Percentiles rank a stretch among this genome's conserved stretches.
phyloP scores from a whole-genome alignment of 2,888 invertebrate species.

The Imbricaverruca yamaguchii region DNA sequence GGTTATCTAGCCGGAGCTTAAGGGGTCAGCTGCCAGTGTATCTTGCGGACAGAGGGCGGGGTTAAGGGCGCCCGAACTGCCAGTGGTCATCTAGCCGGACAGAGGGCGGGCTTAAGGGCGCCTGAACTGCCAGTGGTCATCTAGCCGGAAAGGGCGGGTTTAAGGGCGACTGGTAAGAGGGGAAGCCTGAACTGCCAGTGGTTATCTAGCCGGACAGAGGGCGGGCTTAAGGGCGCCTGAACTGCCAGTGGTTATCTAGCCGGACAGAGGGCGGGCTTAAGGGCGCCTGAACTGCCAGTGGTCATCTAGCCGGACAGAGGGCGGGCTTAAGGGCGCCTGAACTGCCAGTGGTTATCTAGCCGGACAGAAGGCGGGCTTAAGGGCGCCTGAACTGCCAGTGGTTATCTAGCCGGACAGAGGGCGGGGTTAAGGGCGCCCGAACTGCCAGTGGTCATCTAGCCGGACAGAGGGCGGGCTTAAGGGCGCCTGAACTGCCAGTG shows the following conservation, averaged over 20 bases:
- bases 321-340: constrained; percentile 30
- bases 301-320: constrained; percentile 25
- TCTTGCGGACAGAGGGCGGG: constrained; percentile 42
- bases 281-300: neutral
- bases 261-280: constrained; percentile 30
- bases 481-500: neutral
- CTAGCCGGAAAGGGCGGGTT: constrained; percentile 33
- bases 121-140: neutral
- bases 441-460: constrained; percentile 25
- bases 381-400: neutral
- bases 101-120: constrained; percentile 30
- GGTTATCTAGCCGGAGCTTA: too few species aligned
- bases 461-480: constrained; percentile 30
- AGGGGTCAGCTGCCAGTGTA: too few species aligned
- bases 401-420: constrained; percentile 25
- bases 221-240: constrained; percentile 30
- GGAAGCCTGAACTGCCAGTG: neutral
- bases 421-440: constrained; percentile 30
- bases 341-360: constrained; percentile 26
- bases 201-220: constrained; percentile 25
- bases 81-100: constrained; percentile 24
- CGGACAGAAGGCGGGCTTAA: constrained; percentile 30
- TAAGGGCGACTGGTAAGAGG: too few species aligned
- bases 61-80: neutral
- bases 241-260: constrained; percentile 26